Conservation (phyloP, 2,888 invertebrate species). For the Cephus nigrinus region DNA sequence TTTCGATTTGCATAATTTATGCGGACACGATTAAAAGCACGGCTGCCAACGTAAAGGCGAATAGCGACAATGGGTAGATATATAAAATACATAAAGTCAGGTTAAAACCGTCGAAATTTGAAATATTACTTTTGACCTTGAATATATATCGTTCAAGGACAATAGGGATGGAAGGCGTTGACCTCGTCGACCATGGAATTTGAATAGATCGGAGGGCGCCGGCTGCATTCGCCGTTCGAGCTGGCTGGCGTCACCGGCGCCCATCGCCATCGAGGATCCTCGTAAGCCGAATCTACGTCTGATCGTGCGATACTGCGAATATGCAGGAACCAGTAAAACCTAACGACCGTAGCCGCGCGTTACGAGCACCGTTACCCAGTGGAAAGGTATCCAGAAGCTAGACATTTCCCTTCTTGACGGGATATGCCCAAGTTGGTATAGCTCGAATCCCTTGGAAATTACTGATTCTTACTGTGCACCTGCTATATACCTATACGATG, state of each 20-base stretch:
- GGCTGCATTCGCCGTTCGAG: not conserved
- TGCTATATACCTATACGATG: not conserved
- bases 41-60: not conserved
- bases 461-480: not conserved
- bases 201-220: not conserved
- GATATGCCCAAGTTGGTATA: not conserved
- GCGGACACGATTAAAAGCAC: not conserved
- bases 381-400: not conserved
- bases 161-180: not conserved
- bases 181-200: not conserved
- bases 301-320: conserved; percentile 25
- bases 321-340: conserved; percentile 30
- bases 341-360: conserved; percentile 18
- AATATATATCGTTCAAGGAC: not conserved
- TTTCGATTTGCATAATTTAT: not conserved
- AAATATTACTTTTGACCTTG: not conserved
- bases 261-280: conserved; percentile 36
- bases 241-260: not conserved
- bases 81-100: no score
- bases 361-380: not conserved
- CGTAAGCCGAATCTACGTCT: conserved; percentile 7
- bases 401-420: not conserved
- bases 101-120: not conserved
- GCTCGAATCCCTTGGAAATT: not conserved
- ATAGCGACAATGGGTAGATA: not conserved